phyloP scores from a whole-genome alignment of 2,888 invertebrate species.

The Antheraea yamamai region DNA sequence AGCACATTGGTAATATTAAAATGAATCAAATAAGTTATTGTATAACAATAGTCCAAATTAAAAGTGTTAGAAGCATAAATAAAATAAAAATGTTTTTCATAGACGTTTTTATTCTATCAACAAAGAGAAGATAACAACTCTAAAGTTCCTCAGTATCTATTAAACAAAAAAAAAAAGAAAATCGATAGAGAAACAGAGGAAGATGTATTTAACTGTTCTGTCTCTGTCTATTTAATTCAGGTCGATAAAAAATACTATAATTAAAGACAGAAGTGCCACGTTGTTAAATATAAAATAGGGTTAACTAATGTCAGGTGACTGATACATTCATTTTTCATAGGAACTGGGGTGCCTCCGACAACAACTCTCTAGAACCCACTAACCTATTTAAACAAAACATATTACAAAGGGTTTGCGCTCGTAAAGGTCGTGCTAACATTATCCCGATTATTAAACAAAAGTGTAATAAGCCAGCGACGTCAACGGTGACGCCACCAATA shows the following conservation, averaged over 20 bases:
- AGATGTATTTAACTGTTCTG: too few relatives aligned
- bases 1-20: too few relatives aligned
- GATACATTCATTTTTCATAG: conserved; percentile 65
- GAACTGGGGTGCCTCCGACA: conserved; percentile 34
- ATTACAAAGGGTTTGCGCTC: conserved; percentile 35
- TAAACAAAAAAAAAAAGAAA: too few relatives aligned
- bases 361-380: conserved; percentile 41
- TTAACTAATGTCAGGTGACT: conserved; percentile 49
- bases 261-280: conserved; percentile 32
- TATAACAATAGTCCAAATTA: too few relatives aligned
- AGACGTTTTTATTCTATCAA: too few relatives aligned
- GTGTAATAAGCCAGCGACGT: neutral
- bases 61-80: too few relatives aligned
- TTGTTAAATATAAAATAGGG: conserved; percentile 54
- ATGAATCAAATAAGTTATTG: too few relatives aligned
- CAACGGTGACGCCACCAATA: neutral
- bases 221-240: too few relatives aligned
- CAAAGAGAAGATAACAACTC: too few relatives aligned
- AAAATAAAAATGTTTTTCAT: too few relatives aligned
- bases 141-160: too few relatives aligned
- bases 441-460: conserved; percentile 3
- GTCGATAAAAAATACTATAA: neutral
- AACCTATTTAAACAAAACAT: conserved; percentile 58
- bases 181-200: too few relatives aligned
- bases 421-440: conserved; percentile 39